These are phyloP conservation scores for Rutilus rutilus DNA, from an alignment of 2,113 vertebrate genomes.

Conservation along the genomic window DNA sequence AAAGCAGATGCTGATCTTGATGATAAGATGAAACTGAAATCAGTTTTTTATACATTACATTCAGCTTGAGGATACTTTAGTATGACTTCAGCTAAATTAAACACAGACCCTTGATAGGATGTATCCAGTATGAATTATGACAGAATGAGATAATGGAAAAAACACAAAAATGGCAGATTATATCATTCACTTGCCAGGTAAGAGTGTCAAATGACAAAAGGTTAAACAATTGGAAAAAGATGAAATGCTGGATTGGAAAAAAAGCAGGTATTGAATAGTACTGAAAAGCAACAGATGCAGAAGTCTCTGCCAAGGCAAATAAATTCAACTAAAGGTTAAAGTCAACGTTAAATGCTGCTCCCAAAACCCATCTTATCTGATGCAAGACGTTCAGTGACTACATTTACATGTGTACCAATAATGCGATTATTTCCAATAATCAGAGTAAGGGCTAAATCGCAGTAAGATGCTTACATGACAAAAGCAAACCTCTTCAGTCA, in stretches of 20 bases:
- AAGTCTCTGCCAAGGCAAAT: background rate
- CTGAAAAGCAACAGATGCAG: background rate
- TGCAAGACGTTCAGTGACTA: background rate
- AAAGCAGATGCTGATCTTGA: slow-evolving; percentile 29
- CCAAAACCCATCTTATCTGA: background rate
- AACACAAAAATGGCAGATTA: background rate
- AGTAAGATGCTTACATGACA: too few species aligned
- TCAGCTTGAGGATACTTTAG: slow-evolving; percentile 13
- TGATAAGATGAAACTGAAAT: slow-evolving; percentile 21
- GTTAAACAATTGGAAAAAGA: slow-evolving; percentile 24
- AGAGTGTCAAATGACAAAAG: slow-evolving; percentile 7
- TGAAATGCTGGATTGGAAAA: slow-evolving; percentile 13
- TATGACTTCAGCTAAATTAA: slow-evolving; percentile 21
- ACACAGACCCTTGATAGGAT: slow-evolving; percentile 4
- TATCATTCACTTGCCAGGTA: slow-evolving; percentile 22
- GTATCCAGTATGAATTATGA: slow-evolving; percentile 3
- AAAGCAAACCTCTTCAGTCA: too few species aligned
- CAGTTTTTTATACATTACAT: background rate
- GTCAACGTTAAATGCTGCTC: background rate
- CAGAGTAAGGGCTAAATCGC: too few species aligned
- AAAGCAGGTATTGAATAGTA: background rate
- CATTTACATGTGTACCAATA: too few species aligned
- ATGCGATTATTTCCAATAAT: too few species aligned
- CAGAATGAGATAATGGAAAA: slow-evolving; percentile 41
- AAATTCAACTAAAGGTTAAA: background rate